phyloP scores from a whole-genome alignment of 2,888 invertebrate genomes.

The Chironomus riparius region DNA sequence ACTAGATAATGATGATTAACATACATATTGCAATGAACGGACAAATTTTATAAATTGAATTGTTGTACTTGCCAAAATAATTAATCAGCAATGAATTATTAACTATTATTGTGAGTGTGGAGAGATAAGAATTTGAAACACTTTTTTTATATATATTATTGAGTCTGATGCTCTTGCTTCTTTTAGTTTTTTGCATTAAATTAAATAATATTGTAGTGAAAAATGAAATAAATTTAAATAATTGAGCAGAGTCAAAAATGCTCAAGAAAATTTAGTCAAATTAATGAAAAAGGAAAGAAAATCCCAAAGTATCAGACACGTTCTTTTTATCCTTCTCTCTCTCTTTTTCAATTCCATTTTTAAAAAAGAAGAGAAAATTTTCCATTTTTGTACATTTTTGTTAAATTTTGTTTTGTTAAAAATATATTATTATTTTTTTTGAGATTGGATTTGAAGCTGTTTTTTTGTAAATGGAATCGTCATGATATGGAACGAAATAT shows the following conservation, averaged over 20 bases:
- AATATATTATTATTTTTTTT: neutral
- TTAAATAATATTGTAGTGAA: neutral
- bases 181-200: neutral
- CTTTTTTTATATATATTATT: neutral
- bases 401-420: conserved; percentile 21
- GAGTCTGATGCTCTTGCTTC: neutral
- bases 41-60: conserved; percentile 11
- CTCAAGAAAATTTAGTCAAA: neutral
- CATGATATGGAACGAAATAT: neutral
- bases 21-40: conserved; percentile 15
- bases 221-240: neutral
- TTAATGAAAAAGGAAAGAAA: neutral
- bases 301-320: neutral
- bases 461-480: neutral
- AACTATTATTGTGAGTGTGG: neutral
- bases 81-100: neutral
- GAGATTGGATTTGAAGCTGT: conserved; percentile 8
- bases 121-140: neutral
- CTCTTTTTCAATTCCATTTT: neutral
- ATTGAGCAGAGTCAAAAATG: no score
- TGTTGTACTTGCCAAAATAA: conserved; percentile 22
- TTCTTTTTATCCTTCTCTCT: neutral
- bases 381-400: conserved; percentile 13
- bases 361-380: neutral
- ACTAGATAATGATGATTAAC: neutral